Percentiles rank a stretch among this genome's conserved stretches.
These are phyloP conservation scores for Amphipyra berbera DNA, from an alignment of 2,888 invertebrate species.

Conservation along the genomic window DNA sequence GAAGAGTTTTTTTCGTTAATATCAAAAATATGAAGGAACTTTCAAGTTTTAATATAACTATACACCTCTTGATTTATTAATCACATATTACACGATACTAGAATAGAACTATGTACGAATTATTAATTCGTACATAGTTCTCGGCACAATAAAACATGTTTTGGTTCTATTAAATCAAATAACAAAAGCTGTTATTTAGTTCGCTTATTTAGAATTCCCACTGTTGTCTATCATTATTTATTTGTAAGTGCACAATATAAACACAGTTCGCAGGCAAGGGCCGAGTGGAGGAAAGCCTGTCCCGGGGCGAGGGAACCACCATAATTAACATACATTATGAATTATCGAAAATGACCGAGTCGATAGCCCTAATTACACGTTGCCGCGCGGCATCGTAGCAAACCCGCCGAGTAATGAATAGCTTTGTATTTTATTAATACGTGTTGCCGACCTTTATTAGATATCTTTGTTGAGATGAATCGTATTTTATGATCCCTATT, in stretches of 20 bases:
- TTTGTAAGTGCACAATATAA: constrained; percentile 69
- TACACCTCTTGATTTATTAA: neutral
- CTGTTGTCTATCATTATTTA: constrained; percentile 70
- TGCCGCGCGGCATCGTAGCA: constrained; percentile 70
- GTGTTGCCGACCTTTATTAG: constrained; percentile 78
- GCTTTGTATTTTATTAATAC: constrained; percentile 83
- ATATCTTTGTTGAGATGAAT: constrained; percentile 81
- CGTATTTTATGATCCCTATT: constrained; percentile 77
- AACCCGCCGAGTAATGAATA: constrained; percentile 79
- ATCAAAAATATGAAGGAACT: no score
- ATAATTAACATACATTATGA: constrained; percentile 89
- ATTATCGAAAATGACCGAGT: constrained; percentile 87
- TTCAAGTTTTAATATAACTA: neutral
- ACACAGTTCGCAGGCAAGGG: constrained; percentile 62
- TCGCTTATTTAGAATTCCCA: constrained; percentile 63
- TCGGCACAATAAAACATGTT: constrained; percentile 42
- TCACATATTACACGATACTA: constrained; percentile 8
- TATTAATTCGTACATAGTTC: constrained; percentile 22
- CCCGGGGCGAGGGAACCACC: constrained; percentile 80
- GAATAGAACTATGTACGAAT: no score
- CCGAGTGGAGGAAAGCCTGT: constrained; percentile 62
- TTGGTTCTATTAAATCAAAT: constrained; percentile 59
- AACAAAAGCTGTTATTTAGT: constrained; percentile 64
- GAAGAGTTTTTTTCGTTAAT: no score
- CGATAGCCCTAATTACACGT: constrained; percentile 85